Conservation (phyloP, 2,113 vertebrate genomes). For the Meriones unguiculatus region DNA sequence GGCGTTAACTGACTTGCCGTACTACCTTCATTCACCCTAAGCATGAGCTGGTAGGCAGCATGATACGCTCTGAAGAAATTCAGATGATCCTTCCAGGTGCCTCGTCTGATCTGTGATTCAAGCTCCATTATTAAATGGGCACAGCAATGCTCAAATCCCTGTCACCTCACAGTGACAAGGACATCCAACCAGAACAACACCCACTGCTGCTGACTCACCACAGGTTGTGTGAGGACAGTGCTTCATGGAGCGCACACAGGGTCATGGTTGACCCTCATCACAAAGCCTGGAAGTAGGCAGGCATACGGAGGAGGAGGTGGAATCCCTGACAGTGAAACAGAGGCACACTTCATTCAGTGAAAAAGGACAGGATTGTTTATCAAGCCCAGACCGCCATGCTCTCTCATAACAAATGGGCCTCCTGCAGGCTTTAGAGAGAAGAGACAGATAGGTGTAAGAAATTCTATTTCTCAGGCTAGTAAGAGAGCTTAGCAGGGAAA, state of each 20-base stretch:
- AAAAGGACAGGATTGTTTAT: background rate
- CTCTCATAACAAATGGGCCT: too few species aligned
- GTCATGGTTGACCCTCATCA: background rate
- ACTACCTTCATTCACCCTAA: background rate
- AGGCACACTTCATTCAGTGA: background rate
- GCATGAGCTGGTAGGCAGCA: background rate
- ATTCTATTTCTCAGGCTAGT: background rate
- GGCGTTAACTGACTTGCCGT: background rate
- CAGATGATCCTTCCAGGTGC: background rate
- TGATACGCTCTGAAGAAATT: background rate
- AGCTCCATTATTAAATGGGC: background rate
- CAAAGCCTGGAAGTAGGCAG: background rate
- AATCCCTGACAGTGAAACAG: background rate
- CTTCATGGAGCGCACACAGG: background rate
- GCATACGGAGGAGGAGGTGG: background rate
- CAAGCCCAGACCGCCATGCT: background rate
- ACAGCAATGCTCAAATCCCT: background rate
- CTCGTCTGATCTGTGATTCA: conserved; percentile 32
- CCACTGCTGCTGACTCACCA: background rate
- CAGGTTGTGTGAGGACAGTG: background rate
- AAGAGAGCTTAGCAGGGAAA: background rate
- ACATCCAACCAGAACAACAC: background rate
- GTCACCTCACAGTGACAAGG: background rate
- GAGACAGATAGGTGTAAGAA: background rate
- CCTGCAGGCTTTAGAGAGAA: background rate